Base-by-base conservation (phyloP, 2,797 vertebrate genomes). In the Eutrigla gurnardus region DNA sequence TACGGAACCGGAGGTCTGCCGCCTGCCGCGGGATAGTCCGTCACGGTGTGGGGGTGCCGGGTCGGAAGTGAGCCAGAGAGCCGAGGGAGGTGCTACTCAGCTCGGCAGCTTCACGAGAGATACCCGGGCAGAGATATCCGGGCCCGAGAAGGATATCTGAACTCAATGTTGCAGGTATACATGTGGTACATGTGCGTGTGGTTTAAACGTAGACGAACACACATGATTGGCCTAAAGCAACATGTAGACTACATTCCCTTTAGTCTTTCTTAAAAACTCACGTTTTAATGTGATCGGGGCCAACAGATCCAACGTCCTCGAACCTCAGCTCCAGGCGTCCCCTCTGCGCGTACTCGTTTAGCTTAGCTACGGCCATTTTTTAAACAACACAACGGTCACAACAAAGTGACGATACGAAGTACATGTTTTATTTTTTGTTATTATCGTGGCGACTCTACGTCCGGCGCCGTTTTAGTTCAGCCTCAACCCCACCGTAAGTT, bases 211-310 rank as follows among this genome's bases (percentile, higher is more conserved):
- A 17, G 54, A 25, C 25, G 25, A 25, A 25, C 25, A 25, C 25
- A 2, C 25, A 25, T 18, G n/a, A 52, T 25, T 50, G 49, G 49
- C 18, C 49, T 25, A 50, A 50, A 49, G 46, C 42, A 46, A 18
- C 43, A 45, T 14, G 12, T 12, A 6, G 40, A 11, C 35, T 14
- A 47, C 45, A 64, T 50, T 64, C 25, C 15, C 33, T 8, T 32
- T 17, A 11, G 6, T 40, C 3, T 36, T 10, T 52, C 32, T 32
- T 12, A 3, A 25, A 25, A 53, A 89, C 94, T 89, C 78, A 95
- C 95, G 79, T 94, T 65, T 81, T 91, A 0, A 82, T 79, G 71
- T 94, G 93, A 33, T 89, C 91, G 0, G 84, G 94, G 1, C 94
- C 94, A 7, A 15, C 64, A 10, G 42, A 49, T 1, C 55, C 54